A percentile compares a stretch with the other conserved stretches of the same genome.
phyloP scores from a whole-genome alignment of 2,888 invertebrate species.

The Abscondita cerata region DNA sequence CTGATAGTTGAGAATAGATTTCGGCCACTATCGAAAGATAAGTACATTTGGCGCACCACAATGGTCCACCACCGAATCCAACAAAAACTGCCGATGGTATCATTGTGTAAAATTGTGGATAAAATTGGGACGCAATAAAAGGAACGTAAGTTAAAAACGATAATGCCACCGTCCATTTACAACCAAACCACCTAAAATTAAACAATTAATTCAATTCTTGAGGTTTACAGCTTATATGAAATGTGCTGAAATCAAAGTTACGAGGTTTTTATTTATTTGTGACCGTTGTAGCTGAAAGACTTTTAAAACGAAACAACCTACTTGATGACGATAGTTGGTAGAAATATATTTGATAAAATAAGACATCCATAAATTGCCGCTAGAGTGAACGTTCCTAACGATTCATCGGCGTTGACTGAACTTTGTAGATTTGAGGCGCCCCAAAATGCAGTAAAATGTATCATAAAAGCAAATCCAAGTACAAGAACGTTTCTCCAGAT shows the following conservation, averaged over 20 bases:
- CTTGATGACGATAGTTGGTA: constrained; percentile 86
- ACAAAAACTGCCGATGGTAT: constrained; percentile 84
- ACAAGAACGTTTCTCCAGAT: constrained; percentile 86
- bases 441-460: constrained; percentile 92
- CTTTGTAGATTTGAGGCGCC: constrained; percentile 85
- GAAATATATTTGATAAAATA: constrained; percentile 87
- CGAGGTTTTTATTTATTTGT: background rate
- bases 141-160: constrained; percentile 90
- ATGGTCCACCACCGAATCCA: constrained; percentile 88
- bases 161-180: constrained; percentile 87
- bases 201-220: no score
- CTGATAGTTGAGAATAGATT: constrained; percentile 77
- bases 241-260: background rate
- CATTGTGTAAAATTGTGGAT: constrained; percentile 83
- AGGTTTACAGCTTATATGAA: background rate
- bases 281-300: no score
- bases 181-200: constrained; percentile 78
- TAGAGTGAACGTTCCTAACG: constrained; percentile 83
- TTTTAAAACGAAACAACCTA: constrained; percentile 54
- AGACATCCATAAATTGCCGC: constrained; percentile 88
- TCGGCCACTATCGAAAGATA: constrained; percentile 86
- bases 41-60: constrained; percentile 97
- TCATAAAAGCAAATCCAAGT: constrained; percentile 87
- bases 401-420: constrained; percentile 82
- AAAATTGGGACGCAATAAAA: constrained; percentile 90